A percentile compares a stretch with the other conserved stretches of the same genome.
Evolutionary conservation across 2,888 invertebrate genomes (phyloP).

Genomic region (Zootermopsis nevadensis): DNA sequence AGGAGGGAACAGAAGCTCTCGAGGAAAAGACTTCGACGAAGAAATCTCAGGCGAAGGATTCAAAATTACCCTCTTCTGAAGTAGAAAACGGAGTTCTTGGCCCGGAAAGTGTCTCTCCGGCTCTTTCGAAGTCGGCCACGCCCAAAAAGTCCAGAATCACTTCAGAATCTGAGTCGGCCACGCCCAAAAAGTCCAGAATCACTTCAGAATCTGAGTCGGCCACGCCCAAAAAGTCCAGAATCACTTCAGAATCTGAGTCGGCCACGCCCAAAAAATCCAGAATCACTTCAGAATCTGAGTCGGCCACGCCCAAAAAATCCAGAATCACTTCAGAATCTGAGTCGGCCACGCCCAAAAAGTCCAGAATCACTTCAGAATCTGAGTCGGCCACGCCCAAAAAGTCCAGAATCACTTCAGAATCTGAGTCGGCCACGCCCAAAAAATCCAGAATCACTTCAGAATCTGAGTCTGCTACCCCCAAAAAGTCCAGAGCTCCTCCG

Average conservation of each 20-base stretch:
- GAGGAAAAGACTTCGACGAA: not conserved
- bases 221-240: slow-evolving; percentile 9
- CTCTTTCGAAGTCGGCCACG: not conserved
- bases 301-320: slow-evolving; percentile 5
- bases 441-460: not conserved
- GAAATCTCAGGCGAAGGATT: not conserved
- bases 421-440: no score
- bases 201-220: not conserved
- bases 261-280: not conserved
- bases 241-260: not conserved
- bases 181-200: slow-evolving; percentile 7
- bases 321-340: not conserved
- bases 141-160: not conserved
- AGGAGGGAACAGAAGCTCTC: not conserved
- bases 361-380: not conserved
- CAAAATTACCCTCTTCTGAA: not conserved
- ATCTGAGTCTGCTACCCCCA: slow-evolving; percentile 10
- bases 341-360: not conserved
- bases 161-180: not conserved
- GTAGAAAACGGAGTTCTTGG: not conserved
- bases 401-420: not conserved
- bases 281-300: not conserved
- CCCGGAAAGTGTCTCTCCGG: not conserved
- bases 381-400: slow-evolving; percentile 15
- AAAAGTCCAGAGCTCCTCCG: slow-evolving; percentile 3